These are phyloP conservation scores for Cyanocitta stelleri DNA, from an alignment of 2,113 vertebrate species.

Conservation along the genomic window DNA sequence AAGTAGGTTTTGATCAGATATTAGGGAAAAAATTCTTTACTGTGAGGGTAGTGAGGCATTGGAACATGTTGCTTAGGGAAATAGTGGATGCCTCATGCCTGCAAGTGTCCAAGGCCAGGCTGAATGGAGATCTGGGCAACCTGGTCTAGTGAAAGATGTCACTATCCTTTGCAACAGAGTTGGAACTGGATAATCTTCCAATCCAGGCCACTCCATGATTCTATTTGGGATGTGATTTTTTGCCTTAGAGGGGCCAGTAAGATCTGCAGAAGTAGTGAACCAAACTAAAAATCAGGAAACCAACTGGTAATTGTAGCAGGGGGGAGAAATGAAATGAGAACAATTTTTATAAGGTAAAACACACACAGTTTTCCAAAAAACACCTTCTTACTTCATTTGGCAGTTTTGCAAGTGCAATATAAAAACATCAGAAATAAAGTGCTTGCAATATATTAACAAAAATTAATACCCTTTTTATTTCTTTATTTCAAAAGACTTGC, in stretches of 20 bases:
- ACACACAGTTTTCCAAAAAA: background rate
- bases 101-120: background rate
- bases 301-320: rapidly evolving
- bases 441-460: background rate
- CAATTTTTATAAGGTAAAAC: background rate
- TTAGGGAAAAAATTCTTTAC: background rate
- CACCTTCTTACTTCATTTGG: background rate
- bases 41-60: background rate
- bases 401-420: background rate
- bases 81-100: background rate
- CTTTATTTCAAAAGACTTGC: background rate
- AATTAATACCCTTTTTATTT: background rate
- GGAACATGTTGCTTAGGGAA: background rate
- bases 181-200: background rate
- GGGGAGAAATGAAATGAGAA: background rate
- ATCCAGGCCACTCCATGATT: background rate
- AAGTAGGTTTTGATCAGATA: background rate
- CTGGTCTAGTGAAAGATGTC: background rate
- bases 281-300: background rate
- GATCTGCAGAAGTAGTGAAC: background rate
- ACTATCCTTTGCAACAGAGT: background rate
- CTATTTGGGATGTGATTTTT: background rate
- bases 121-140: background rate
- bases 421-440: background rate
- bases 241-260: background rate